Evolutionary conservation across 2,888 invertebrate species (phyloP).

Genomic region (Drosophila glabriapex): DNA sequence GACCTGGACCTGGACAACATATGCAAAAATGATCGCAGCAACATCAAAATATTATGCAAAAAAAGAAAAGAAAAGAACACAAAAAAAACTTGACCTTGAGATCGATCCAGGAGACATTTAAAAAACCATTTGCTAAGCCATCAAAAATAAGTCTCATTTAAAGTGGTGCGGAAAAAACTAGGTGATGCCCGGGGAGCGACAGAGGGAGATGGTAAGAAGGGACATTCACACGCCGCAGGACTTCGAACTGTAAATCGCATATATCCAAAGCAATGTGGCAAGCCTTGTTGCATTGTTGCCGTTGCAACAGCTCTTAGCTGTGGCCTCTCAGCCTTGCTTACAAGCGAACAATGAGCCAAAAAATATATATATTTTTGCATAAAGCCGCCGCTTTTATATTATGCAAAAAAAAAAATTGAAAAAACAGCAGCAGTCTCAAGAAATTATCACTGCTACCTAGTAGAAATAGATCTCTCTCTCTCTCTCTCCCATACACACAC

Average conservation of each 20-base stretch:
- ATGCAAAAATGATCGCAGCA: constrained; percentile 32
- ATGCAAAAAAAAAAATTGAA: constrained; percentile 43
- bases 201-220: neutral
- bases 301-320: constrained; percentile 28
- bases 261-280: constrained; percentile 56
- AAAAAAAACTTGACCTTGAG: constrained; percentile 52
- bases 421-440: constrained; percentile 11
- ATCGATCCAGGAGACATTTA: constrained; percentile 33
- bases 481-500: neutral
- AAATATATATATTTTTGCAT: constrained; percentile 42
- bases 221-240: constrained; percentile 60
- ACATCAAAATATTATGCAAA: constrained; percentile 57
- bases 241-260: constrained; percentile 17
- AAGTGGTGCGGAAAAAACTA: constrained; percentile 54
- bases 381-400: constrained; percentile 38
- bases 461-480: constrained; percentile 8
- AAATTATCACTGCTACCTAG: constrained; percentile 41
- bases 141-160: constrained; percentile 48
- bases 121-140: constrained; percentile 46
- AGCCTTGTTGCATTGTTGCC: constrained; percentile 32
- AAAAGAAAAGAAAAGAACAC: constrained; percentile 15
- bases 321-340: constrained; percentile 46
- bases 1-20: constrained; percentile 22
- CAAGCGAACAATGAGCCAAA: constrained; percentile 46
- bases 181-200: constrained; percentile 22